Evolutionary conservation across 2,797 vertebrate species (phyloP).

Genomic region (Anguilla pacifica): DNA sequence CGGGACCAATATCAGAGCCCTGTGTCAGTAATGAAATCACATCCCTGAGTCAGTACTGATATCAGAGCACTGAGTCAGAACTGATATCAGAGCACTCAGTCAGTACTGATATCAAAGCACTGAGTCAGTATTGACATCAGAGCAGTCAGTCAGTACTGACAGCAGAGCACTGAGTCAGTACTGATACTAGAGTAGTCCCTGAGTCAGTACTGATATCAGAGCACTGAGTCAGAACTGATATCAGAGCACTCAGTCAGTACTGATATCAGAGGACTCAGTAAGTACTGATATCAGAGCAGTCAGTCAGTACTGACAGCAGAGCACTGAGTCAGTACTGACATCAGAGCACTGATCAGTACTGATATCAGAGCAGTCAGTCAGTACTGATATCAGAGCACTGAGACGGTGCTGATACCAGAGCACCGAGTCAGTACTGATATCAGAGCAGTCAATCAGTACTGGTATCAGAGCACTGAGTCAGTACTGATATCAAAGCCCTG

Average conservation of each 20-base stretch:
- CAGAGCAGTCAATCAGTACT: neutral
- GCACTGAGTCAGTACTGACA: neutral
- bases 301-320: conserved; percentile 14
- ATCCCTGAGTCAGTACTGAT: neutral
- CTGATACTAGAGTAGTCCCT: neutral
- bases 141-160: neutral
- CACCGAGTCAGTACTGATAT: neutral
- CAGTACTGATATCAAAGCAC: neutral
- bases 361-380: neutral
- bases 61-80: neutral
- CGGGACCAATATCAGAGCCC: neutral
- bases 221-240: neutral
- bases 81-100: neutral
- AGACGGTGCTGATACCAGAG: neutral
- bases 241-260: neutral
- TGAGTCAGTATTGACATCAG: neutral
- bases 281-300: conserved; percentile 12
- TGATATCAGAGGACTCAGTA: neutral
- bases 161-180: neutral
- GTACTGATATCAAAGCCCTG: conserved; percentile 21
- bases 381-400: conserved; percentile 14
- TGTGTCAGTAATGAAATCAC: neutral
- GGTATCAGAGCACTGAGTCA: neutral
- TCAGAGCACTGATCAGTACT: neutral
- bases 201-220: neutral